Evolutionary conservation across 2,797 vertebrate species (phyloP), one percentile per base, ranked within the genome.

Genomic region (Tympanoctomys barrerae): DNA sequence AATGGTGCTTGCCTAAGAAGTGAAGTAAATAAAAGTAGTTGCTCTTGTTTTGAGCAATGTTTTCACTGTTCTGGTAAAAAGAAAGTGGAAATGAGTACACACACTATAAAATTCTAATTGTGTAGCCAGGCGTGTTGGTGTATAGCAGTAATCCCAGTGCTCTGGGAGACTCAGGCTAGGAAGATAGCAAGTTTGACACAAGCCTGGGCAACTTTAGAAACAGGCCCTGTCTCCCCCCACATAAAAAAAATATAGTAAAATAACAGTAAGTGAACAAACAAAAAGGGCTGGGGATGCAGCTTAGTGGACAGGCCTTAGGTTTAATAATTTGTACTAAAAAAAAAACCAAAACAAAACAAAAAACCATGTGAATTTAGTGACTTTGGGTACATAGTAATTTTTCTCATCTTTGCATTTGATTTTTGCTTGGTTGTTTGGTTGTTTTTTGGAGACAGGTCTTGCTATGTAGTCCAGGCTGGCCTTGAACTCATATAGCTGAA

Each of bases 371-470:
- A 88, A 26, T 79, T 82, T 28, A 62, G 54, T 7, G 26, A 83
- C 61, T 87, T 22, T 9, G 13, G 13, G 16, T 21, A 66, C 5
- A 80, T 36, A 26, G 36, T 66, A 95, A 82, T 64, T 84, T 36
- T 61, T 75, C 42, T 83, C 86, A 36, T 52, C 61, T 81, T 84
- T 91, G 61, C 75, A 82, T 90, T 89, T 61, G 81, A 79, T 70
- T 70, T 70, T 68, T 18, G 33, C 18, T 70, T 66, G 64, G 31
- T 66, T 33, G 31, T 4, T 68, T 68, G n/a, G 2, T 70, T 36
- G 33, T 2, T 68, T 68, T 68, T 70, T 70, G 21, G 33, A 36
- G 33, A 19, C 7, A 70, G 14, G n/a, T 21, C 33, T 70, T 36
- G 66, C 66, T 70, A 4, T n/a, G 66, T n/a, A 36, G 7, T 16